Evolutionary conservation across 92 coral and sea anemone genomes (phyloP), one percentile per base, ranked within the genome.

Genomic region (Parazoanthus swiftii): DNA sequence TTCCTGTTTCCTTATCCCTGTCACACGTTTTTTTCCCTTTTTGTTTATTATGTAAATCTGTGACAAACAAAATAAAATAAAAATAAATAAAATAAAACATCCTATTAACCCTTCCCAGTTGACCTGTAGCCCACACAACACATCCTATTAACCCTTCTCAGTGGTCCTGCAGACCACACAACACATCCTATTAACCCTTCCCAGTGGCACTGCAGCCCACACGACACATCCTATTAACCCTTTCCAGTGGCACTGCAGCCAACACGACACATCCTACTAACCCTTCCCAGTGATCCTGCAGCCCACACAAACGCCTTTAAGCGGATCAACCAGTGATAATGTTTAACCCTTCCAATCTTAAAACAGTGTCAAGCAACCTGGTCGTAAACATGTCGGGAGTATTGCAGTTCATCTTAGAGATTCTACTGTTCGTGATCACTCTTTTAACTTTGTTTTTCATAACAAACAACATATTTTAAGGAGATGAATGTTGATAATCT

Each of bases 141-240:
- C 16, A 73, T 15, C 39, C 18, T 73, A 73, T 73, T 73, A 50
- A 50, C 56, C 56, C 99, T 51, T 93, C 95, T 95, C 96, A 97
- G 59, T 89, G 59, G 65, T 98, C 98, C 94, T 94, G 68, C 48
- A 35, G 70, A 58, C 18, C n/a, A 65, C 3, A 50, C 56, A 50
- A 50, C 56, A 50, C 56, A 50, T 50, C 56, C 56, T 50, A 2
- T 50, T 50, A 2, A 50, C 56, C 56, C 99, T 51, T 93, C 95
- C 96, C 96, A 97, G 59, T 89, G 59, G 65, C 99, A 98, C 94
- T 94, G 70, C 50, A 36, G 54, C 74, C 9, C n/a, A 65, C 4
- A 63, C 68, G 5, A 63, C 25, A 63, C 68, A 21, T 18, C 68
- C 68, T 63, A 18, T 63, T 54, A 13, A 54, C 18, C 59, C 59